phyloP scores from a whole-genome alignment of 2,888 invertebrate genomes.

The Exocentrus adspersus region DNA sequence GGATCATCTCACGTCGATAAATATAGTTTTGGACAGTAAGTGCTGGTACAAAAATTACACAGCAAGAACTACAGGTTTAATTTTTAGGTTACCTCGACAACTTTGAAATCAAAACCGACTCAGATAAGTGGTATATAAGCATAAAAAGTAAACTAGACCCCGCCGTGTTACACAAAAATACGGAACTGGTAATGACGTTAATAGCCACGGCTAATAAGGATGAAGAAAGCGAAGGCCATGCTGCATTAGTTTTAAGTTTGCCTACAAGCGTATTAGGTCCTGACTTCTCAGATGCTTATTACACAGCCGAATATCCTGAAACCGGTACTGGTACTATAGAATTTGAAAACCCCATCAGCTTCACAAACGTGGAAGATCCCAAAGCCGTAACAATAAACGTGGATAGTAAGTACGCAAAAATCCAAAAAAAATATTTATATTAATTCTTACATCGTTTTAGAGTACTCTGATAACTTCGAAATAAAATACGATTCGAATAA shows the following conservation, averaged over 20 bases:
- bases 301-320: slow-evolving; percentile 7
- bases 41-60: neutral
- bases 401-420: slow-evolving; percentile 6
- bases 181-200: neutral
- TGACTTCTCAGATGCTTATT: slow-evolving; percentile 9
- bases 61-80: neutral
- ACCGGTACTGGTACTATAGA: neutral
- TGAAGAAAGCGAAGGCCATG: neutral
- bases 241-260: neutral
- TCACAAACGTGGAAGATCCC: slow-evolving; percentile 1
- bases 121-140: neutral
- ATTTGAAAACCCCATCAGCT: neutral
- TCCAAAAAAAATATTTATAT: neutral
- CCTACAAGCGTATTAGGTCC: neutral
- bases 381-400: neutral
- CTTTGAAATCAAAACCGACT: neutral
- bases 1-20: slow-evolving; percentile 3
- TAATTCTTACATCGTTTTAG: neutral
- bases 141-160: neutral
- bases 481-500: neutral
- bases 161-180: neutral
- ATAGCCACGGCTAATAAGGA: neutral
- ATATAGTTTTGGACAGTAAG: slow-evolving; percentile 24
- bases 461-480: slow-evolving; percentile 1
- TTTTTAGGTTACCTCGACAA: neutral